Base-by-base conservation (phyloP, 2,888 invertebrate species). In the Lithosia quadra region DNA sequence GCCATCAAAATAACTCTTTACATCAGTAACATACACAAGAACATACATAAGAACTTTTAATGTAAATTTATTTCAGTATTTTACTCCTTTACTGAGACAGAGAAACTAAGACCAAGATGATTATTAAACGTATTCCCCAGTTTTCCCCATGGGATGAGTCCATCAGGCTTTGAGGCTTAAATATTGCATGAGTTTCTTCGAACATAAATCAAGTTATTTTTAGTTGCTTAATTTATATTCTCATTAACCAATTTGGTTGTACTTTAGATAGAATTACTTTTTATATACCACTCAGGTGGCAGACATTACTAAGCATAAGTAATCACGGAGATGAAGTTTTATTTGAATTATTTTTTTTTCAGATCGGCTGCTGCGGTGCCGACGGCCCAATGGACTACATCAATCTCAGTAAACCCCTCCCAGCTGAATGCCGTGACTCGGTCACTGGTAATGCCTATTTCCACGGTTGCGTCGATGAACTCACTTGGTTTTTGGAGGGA, bases 281-380 rank as follows among this genome's bases (percentile, higher is more conserved):
- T n/a, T n/a, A n/a, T n/a, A n/a, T n/a, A n/a, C n/a, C n/a, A n/a
- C n/a, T n/a, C n/a, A n/a, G n/a, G n/a, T n/a, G n/a, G n/a, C n/a
- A n/a, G n/a, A n/a, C n/a, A n/a, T n/a, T n/a, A n/a, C n/a, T n/a
- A n/a, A n/a, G n/a, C n/a, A n/a, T n/a, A n/a, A n/a, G n/a, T n/a
- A n/a, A n/a, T n/a, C n/a, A n/a, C n/a, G n/a, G n/a, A n/a, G n/a
- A n/a, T n/a, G n/a, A n/a, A n/a, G n/a, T n/a, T n/a, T n/a, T n/a
- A n/a, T n/a, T n/a, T n/a, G n/a, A n/a, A n/a, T n/a, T n/a, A n/a
- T n/a, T n/a, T n/a, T n/a, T n/a, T 49, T 21, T 63, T 59, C 81
- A 98, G 98, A 97, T 98, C 81, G 98, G 98, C 58, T 99, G 98
- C 90, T 98, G 99, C 83, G 99, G 99, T 18, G 98, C 98, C 0